A percentile compares a stretch with the other conserved stretches of the same genome.
phyloP scores from a whole-genome alignment of 1,140 invertebrate species.

The Palaemon carinicauda region DNA sequence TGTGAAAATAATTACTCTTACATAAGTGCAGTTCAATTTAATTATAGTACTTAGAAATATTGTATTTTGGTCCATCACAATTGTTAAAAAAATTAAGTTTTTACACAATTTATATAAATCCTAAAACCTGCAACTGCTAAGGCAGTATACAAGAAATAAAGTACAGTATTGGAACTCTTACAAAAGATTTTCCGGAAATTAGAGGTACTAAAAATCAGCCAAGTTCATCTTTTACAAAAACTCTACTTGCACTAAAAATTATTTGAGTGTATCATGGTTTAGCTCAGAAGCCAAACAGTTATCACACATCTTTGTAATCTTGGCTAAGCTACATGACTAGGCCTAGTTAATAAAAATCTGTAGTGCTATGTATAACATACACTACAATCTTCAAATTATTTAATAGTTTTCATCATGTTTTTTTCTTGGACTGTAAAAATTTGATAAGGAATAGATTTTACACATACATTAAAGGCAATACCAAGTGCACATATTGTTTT shows the following conservation, averaged over 20 bases:
- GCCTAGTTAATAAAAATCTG: background rate
- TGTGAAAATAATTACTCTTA: background rate
- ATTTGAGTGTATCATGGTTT: too few species aligned
- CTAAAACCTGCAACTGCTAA: too few species aligned
- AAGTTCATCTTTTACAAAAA: too few species aligned
- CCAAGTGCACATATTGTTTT: conserved; percentile 7
- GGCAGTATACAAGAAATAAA: too few species aligned
- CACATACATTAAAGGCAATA: conserved; percentile 35
- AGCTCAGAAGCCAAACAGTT: background rate
- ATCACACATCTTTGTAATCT: background rate
- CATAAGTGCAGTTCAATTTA: background rate
- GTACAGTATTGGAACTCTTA: too few species aligned
- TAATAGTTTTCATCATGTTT: background rate
- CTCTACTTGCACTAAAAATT: too few species aligned
- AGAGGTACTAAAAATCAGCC: too few species aligned
- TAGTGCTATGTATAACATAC: background rate
- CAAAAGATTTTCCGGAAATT: too few species aligned
- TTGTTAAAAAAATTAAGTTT: too few species aligned
- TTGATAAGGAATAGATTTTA: background rate
- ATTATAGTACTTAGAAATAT: background rate
- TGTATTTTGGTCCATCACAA: too few species aligned
- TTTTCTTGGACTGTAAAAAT: background rate
- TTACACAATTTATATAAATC: too few species aligned
- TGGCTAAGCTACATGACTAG: conserved; percentile 1
- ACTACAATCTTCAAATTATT: background rate